Base-by-base conservation (phyloP, 2,113 vertebrate genomes). In the Clarias batrachus region DNA sequence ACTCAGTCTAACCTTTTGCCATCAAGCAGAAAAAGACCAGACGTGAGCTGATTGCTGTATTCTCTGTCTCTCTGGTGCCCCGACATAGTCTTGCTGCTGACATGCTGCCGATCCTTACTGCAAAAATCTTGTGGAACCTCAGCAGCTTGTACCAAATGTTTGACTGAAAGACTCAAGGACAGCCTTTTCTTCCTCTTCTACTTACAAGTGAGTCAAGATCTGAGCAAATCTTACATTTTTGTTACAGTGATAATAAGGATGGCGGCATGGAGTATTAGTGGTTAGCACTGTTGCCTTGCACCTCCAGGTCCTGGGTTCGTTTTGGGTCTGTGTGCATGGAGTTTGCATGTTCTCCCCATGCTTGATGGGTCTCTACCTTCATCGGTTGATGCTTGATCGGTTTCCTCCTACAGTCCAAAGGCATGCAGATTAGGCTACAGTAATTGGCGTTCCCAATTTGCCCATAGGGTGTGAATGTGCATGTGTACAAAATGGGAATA, bases 151-250 rank as follows among this genome's bases (percentile, higher is more conserved):
- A 8, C 23, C 41, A 48, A 48, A 52, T 52, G 52, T 56, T 77
- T 14, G n/a, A 54, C 23, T 54, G 25, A 17, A 77, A 73, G 23
- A 27, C 25, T 16, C 2, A 12, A 8, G 23, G 13, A 13, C 80
- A 81, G 23, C 23, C 23, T 37, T 59, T 59, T 37, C 54, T 13
- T 59, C 56, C 3, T 57, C 3, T n/a, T 82, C 65, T 71, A 21
- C 21, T 57, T 63, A 9, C 66, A 70, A 59, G 27, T 41, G 63
- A 41, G 84, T 79, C 56, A 59, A 86, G 17, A 81, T 86, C 78
- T 62, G 30, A 73, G 25, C 23, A 62, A 41, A 78, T 27, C 37
- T 25, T 25, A 82, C 12, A 23, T 57, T 41, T 11, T 37, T 37
- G 57, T 59, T 57, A 60, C 30, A 27, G 52, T 10, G 73, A 81